phyloP scores from a whole-genome alignment of 2,797 vertebrate genomes.

The Amazona ochrocephala region DNA sequence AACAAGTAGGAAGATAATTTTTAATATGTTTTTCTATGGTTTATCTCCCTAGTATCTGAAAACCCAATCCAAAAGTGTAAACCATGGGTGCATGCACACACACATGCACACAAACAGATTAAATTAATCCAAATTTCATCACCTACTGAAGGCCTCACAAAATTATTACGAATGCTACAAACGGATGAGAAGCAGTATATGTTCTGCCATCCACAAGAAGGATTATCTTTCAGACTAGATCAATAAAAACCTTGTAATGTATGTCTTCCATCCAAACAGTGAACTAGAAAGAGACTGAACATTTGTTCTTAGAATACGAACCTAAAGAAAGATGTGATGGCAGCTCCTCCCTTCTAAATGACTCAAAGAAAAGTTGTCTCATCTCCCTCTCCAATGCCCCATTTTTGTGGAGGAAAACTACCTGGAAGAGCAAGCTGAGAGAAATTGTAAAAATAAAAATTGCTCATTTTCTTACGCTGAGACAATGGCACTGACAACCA shows the following conservation, averaged over 20 bases:
- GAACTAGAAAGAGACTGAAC: neutral
- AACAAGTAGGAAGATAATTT: conserved; percentile 17
- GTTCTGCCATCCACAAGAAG: neutral
- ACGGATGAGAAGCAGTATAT: neutral
- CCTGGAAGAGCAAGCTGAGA: neutral
- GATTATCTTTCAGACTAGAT: neutral
- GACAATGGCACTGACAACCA: neutral
- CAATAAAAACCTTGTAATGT: neutral
- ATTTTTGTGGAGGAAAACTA: neutral
- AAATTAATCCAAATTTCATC: neutral
- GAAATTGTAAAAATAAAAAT: neutral
- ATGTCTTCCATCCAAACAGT: neutral
- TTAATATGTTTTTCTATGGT: conserved; percentile 23
- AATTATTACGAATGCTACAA: neutral
- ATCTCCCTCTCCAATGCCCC: neutral
- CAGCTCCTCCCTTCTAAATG: neutral
- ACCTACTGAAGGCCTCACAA: neutral
- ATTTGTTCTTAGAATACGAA: neutral
- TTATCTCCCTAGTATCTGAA: neutral
- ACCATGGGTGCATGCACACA: neutral
- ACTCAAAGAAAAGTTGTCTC: neutral
- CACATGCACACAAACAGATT: neutral
- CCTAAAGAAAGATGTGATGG: neutral
- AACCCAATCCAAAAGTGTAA: neutral
- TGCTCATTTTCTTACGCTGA: neutral